Evolutionary conservation across 2,797 vertebrate genomes (phyloP).

Genomic region (Myotis vivesi): DNA sequence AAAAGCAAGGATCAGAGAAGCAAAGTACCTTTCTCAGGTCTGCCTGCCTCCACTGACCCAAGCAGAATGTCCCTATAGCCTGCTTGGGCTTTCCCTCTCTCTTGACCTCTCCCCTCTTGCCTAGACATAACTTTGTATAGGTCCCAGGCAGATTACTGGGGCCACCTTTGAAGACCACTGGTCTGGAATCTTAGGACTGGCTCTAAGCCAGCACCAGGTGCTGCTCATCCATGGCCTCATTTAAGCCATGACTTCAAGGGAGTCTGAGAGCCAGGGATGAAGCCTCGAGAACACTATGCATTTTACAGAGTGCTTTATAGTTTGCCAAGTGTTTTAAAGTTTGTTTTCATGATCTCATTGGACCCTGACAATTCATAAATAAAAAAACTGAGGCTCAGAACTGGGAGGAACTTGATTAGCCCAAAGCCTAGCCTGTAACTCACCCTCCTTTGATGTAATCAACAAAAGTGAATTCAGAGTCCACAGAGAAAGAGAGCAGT

Average conservation of each 20-base stretch:
- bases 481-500: constrained; percentile 96
- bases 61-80: neutral
- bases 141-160: neutral
- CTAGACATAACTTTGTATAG: neutral
- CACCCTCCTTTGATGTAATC: constrained; percentile 99
- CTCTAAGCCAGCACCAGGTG: neutral
- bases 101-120: neutral
- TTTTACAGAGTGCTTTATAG: neutral
- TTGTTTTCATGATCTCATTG: neutral
- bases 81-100: neutral
- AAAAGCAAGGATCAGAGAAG: constrained; percentile 21
- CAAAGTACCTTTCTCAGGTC: neutral
- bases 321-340: neutral
- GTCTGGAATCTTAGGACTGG: neutral
- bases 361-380: neutral
- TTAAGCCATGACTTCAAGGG: neutral
- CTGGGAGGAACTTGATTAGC: neutral
- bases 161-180: neutral
- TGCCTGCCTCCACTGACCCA: neutral
- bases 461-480: constrained; percentile 97
- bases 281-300: neutral
- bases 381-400: neutral
- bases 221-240: neutral
- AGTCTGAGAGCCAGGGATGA: neutral
- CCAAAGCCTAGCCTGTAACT: constrained; percentile 77